phyloP scores from a whole-genome alignment of 1,140 invertebrate genomes.

The Sycophaga agraensis region DNA sequence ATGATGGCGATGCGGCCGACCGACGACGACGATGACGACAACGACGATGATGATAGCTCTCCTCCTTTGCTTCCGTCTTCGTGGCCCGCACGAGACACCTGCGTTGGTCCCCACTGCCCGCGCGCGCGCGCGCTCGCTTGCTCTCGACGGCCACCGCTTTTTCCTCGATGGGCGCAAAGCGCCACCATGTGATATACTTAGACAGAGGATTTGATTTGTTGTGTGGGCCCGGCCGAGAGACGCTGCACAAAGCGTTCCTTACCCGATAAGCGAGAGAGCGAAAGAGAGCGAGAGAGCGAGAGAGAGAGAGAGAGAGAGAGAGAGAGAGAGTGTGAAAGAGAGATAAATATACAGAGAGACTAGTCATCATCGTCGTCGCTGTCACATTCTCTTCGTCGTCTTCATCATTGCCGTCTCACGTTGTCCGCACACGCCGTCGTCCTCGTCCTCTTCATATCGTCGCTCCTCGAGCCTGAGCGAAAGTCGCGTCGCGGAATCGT shows the following conservation, averaged over 20 bases:
- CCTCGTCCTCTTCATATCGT: neutral
- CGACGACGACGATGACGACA: neutral
- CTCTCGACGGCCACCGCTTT: slow-evolving; percentile 22
- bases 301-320: slow-evolving; percentile 10
- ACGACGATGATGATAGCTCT: neutral
- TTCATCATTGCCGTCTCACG: neutral
- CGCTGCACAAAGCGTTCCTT: too few species aligned
- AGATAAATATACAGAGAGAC: neutral
- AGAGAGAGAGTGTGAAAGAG: too few species aligned
- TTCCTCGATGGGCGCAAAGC: slow-evolving; percentile 20
- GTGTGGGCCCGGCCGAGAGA: neutral
- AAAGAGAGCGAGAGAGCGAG: too few species aligned
- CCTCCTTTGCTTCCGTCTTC: too few species aligned
- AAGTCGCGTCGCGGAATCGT: slow-evolving; percentile 1
- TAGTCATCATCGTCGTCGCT: slow-evolving; percentile 5
- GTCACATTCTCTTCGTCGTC: slow-evolving; percentile 9
- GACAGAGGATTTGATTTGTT: slow-evolving; percentile 12
- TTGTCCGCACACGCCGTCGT: neutral
- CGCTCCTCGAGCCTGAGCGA: neutral
- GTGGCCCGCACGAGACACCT: too few species aligned
- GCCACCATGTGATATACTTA: slow-evolving; percentile 9
- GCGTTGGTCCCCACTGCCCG: too few species aligned
- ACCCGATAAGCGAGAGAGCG: too few species aligned
- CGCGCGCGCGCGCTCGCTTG: too few species aligned
- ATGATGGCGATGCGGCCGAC: neutral